phyloP scores from a whole-genome alignment of 2,888 invertebrate genomes.

The Chesias legatella region DNA sequence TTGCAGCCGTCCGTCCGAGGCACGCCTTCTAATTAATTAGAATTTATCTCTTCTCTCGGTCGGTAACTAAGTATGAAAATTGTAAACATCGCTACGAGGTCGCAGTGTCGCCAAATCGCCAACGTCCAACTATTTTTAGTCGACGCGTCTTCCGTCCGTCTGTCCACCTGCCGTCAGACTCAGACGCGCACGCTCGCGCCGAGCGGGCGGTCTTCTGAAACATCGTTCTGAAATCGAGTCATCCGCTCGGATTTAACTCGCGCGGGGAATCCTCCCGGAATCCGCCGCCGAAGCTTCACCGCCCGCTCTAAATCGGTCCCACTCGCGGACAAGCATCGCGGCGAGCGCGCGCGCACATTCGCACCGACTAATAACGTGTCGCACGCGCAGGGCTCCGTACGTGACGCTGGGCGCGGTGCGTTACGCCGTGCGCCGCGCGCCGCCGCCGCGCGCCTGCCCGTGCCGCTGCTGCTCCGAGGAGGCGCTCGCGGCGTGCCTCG shows the following conservation, averaged over 20 bases:
- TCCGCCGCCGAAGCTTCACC: slow-evolving; percentile 62
- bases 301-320: slow-evolving; percentile 71
- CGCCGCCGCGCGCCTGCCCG: slow-evolving; percentile 80
- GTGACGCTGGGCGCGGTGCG: slow-evolving; percentile 86
- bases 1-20: slow-evolving; percentile 24
- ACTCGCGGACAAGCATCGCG: slow-evolving; percentile 68
- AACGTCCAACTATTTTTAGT: slow-evolving; percentile 68
- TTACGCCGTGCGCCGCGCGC: slow-evolving; percentile 84
- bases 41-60: slow-evolving; percentile 34
- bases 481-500: slow-evolving; percentile 76
- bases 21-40: slow-evolving; percentile 34
- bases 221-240: slow-evolving; percentile 40
- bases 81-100: slow-evolving; percentile 74
- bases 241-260: slow-evolving; percentile 60
- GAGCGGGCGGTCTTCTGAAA: slow-evolving; percentile 23
- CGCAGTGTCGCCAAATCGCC: slow-evolving; percentile 68
- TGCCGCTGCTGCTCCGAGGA: slow-evolving; percentile 80
- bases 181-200: slow-evolving; percentile 39
- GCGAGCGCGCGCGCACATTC: slow-evolving; percentile 55
- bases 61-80: slow-evolving; percentile 54
- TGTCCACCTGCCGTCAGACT: slow-evolving; percentile 60
- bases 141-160: slow-evolving; percentile 72
- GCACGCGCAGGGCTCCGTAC: slow-evolving; percentile 76
- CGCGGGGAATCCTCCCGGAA: slow-evolving; percentile 76
- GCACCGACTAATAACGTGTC: slow-evolving; percentile 48